Evolutionary conservation across 2,888 invertebrate genomes (phyloP), one percentile per base, ranked within the genome.

Genomic region (Hypomecis atomaria): DNA sequence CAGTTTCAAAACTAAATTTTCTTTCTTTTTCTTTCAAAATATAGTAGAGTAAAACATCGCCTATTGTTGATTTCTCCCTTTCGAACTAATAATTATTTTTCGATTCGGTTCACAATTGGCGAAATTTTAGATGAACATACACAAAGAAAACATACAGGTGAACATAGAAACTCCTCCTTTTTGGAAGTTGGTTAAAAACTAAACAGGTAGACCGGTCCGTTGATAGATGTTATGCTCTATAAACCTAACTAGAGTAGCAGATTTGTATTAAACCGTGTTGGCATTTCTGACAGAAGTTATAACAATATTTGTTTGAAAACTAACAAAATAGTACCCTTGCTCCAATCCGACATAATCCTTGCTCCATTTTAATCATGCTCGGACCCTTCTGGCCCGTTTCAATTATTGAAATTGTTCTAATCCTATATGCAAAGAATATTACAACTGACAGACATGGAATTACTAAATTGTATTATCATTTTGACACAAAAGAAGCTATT

Each of bases 391-490:
- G 55, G 47, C 43, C 69, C 70, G 66, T 76, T 76, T 72, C 74
- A 72, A 73, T 76, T 72, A 74, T 73, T 72, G 71, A 70, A 75
- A 73, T 72, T 61, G 64, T 58, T 67, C 66, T 71, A 74, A 76
- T 74, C 73, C 69, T 53, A 55, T 63, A 61, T 57, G 64, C 55
- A 62, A 52, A 60, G 37, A 43, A 60, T 48, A 54, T 57, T 60
- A 60, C 53, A 48, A 45, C 13, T 55, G 54, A 43, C n/a, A 10
- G 62, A 54, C 58, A 47, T 44, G 50, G 33, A 53, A 62, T 36
- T 42, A 56, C 34, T n/a, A 56, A 38, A n/a, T 38, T 45, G 45
- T n/a, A 10, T 63, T 64, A 62, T 37, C 43, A 13, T 8, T 11
- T 54, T 52, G 61, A 56, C 36, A 10, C 42, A 13, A 13, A 49